Evolutionary conservation across 1,140 invertebrate genomes (phyloP).

Genomic region (Periplaneta americana): DNA sequence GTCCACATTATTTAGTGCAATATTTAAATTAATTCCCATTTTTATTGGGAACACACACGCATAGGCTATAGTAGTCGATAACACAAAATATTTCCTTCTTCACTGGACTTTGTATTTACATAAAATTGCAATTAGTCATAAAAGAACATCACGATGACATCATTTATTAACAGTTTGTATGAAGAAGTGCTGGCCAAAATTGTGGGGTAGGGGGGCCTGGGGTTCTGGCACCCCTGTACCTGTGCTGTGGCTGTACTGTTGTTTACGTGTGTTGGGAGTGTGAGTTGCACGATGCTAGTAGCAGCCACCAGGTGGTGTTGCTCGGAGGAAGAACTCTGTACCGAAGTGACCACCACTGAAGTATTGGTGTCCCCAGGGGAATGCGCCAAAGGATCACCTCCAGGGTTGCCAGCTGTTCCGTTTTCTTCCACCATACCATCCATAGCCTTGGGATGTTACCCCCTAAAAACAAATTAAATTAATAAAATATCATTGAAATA

Average conservation of each 20-base stretch:
- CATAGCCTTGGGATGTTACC: conserved; percentile 55
- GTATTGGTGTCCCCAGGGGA: conserved; percentile 20
- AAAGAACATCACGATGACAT: neutral
- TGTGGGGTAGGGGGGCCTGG: neutral
- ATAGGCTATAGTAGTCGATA: too few relatives aligned
- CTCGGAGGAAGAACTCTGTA: conserved; percentile 46
- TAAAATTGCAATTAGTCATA: too few relatives aligned
- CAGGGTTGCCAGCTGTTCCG: conserved; percentile 58
- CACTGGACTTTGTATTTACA: too few relatives aligned
- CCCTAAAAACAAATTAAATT: conserved; percentile 36
- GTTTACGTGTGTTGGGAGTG: conserved; percentile 53
- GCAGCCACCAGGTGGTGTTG: conserved; percentile 52
- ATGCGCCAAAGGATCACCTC: conserved; percentile 46
- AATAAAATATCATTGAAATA: neutral
- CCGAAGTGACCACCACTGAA: conserved; percentile 25
- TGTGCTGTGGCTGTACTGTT: conserved; percentile 47
- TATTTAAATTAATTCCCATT: too few relatives aligned
- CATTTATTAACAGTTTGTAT: neutral
- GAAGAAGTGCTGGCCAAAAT: neutral
- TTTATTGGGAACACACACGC: too few relatives aligned
- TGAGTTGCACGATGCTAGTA: conserved; percentile 79
- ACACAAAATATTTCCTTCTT: too few relatives aligned
- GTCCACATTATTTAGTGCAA: too few relatives aligned
- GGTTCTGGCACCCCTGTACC: conserved; percentile 45
- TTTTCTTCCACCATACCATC: conserved; percentile 86